phyloP scores from a whole-genome alignment of 2,113 vertebrate species.

The Clarias macrocephalus region DNA sequence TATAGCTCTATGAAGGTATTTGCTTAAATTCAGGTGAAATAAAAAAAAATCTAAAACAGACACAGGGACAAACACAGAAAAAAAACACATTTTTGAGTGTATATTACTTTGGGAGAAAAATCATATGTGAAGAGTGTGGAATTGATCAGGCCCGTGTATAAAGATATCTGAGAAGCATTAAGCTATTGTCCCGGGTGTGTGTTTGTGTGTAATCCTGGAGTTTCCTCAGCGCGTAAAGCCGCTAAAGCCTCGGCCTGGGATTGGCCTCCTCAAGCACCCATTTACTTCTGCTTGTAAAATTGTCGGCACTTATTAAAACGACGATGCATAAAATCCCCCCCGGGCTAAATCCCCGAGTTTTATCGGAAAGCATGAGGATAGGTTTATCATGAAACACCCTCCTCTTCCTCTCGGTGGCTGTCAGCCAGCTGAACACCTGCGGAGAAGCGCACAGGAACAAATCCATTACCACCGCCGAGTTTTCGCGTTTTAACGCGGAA shows the following conservation, averaged over 20 bases:
- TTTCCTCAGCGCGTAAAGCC: constrained; percentile 32
- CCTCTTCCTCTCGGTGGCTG: constrained; percentile 41
- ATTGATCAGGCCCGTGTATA: constrained; percentile 59
- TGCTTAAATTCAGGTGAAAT: background rate
- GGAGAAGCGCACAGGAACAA: constrained; percentile 37
- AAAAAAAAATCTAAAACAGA: background rate
- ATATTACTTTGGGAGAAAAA: background rate
- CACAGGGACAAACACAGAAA: background rate
- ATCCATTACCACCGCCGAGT: constrained; percentile 25
- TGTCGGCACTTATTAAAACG: constrained; percentile 70
- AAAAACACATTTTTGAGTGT: background rate
- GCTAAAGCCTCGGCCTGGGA: constrained; percentile 43
- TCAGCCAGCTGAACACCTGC: constrained; percentile 55
- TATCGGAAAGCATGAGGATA: constrained; percentile 56
- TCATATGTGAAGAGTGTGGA: constrained; percentile 60
- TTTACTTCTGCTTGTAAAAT: constrained; percentile 54
- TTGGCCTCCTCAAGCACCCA: constrained; percentile 51
- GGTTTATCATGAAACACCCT: constrained; percentile 47
- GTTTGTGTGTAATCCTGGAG: constrained; percentile 33
- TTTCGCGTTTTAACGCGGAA: constrained; percentile 15
- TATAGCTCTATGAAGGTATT: background rate
- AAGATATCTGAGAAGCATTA: constrained; percentile 76
- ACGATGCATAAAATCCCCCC: constrained; percentile 69
- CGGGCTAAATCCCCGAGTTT: constrained; percentile 61
- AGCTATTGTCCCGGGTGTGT: constrained; percentile 58